These are phyloP conservation scores for Tetraneura akinire DNA, from an alignment of 1,140 invertebrate genomes.

Conservation along the genomic window DNA sequence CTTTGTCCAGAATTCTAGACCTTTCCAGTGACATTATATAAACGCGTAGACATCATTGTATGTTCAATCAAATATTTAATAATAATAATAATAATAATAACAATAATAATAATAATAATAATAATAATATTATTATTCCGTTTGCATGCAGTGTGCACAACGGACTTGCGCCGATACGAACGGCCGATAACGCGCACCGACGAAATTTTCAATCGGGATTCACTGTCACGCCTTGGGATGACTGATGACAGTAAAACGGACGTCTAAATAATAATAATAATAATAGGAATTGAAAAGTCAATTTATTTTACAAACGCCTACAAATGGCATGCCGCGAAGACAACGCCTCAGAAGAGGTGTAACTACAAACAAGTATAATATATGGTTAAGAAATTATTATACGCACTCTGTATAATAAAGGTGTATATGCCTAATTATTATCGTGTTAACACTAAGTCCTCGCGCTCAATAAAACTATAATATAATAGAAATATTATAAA, in stretches of 20 bases:
- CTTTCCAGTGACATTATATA: neutral
- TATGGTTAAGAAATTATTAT: too few relatives aligned
- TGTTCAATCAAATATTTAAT: neutral
- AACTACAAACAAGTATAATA: neutral
- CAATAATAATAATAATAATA: too few relatives aligned
- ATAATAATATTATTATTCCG: neutral
- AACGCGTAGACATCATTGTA: neutral
- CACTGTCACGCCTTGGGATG: constrained; percentile 40
- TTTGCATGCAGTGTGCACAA: neutral
- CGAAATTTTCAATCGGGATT: constrained; percentile 36
- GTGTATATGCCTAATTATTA: too few relatives aligned
- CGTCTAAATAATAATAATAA: too few relatives aligned
- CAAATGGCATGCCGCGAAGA: neutral
- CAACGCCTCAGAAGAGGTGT: neutral
- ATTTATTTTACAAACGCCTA: constrained; percentile 42
- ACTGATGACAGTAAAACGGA: constrained; percentile 30
- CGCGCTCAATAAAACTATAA: too few relatives aligned
- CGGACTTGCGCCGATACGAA: neutral
- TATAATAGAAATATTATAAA: too few relatives aligned
- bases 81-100: too few relatives aligned
- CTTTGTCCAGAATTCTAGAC: too few relatives aligned
- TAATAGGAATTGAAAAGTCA: constrained; percentile 44
- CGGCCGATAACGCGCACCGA: neutral
- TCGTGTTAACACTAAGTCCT: too few relatives aligned
- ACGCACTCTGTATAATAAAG: too few relatives aligned